phyloP scores from a whole-genome alignment of 2,888 invertebrate genomes.

The Allygus modestus region DNA sequence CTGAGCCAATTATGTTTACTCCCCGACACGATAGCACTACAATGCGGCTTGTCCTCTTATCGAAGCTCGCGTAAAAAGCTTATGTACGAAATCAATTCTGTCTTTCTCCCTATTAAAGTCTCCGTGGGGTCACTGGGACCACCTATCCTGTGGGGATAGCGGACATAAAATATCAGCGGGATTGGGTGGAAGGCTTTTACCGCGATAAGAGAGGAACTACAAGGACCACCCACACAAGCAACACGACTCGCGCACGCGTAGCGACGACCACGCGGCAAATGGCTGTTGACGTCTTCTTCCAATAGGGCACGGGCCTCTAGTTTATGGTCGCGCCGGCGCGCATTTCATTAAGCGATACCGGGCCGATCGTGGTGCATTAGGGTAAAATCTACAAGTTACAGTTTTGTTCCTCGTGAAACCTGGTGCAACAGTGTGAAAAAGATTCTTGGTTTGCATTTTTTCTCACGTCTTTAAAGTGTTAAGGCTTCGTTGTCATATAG shows the following conservation, averaged over 20 bases:
- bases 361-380: too few species aligned
- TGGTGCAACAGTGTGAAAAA: too few species aligned
- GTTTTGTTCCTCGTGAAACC: too few species aligned
- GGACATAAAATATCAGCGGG: constrained; percentile 32
- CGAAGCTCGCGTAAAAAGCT: background rate
- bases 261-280: background rate
- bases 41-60: background rate
- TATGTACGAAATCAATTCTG: constrained; percentile 31
- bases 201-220: constrained; percentile 7
- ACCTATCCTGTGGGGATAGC: constrained; percentile 14
- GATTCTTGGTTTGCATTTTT: too few species aligned
- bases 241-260: background rate
- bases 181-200: constrained; percentile 46
- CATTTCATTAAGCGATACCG: background rate
- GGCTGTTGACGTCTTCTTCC: constrained; percentile 30
- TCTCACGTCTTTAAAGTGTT: too few species aligned
- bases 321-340: background rate
- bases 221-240: constrained; percentile 26
- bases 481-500: too few species aligned
- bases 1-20: background rate
- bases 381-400: too few species aligned
- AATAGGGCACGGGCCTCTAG: background rate
- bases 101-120: constrained; percentile 17
- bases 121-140: background rate
- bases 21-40: background rate